A percentile compares a stretch with the other conserved stretches of the same genome.
Evolutionary conservation across 2,113 vertebrate genomes (phyloP).

Genomic region (Cyanoderma ruficeps): DNA sequence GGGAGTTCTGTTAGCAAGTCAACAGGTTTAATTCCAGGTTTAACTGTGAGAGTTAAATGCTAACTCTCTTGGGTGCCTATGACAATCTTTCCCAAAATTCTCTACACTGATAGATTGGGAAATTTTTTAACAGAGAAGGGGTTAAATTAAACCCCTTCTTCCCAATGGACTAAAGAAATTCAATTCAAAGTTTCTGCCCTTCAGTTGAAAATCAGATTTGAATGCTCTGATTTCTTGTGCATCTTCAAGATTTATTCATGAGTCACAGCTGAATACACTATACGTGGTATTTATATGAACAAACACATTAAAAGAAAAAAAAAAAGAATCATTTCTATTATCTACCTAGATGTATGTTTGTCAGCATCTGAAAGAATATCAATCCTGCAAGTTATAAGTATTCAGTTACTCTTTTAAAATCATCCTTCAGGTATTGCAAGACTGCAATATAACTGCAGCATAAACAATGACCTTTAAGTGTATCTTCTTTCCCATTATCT

Average conservation of each 20-base stretch:
- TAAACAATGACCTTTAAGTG: conserved; percentile 72
- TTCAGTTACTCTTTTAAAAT: conserved; percentile 59
- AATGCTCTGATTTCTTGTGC: conserved; percentile 54
- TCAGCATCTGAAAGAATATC: conserved; percentile 50
- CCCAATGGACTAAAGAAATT: background rate
- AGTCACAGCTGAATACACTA: conserved; percentile 64
- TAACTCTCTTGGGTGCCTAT: background rate
- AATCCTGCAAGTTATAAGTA: conserved; percentile 28
- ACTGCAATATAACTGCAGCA: conserved; percentile 22
- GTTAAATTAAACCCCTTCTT: conserved; percentile 14
- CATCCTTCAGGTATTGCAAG: conserved; percentile 63
- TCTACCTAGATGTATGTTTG: conserved; percentile 60
- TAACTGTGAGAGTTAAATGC: background rate
- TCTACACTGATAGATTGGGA: background rate
- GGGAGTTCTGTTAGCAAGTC: background rate
- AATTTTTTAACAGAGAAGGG: background rate
- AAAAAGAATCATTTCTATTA: conserved; percentile 44
- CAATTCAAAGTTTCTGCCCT: background rate
- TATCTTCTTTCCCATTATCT: conserved; percentile 61
- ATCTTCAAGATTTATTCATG: conserved; percentile 69
- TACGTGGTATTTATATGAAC: conserved; percentile 63
- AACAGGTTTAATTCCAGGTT: background rate
- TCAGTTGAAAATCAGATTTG: conserved; percentile 63
- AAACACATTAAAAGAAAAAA: background rate
- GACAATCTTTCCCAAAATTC: background rate